A percentile compares a stretch with the other conserved stretches of the same genome.
Evolutionary conservation across 2,113 vertebrate species (phyloP).

Genomic region (Sturnira hondurensis): DNA sequence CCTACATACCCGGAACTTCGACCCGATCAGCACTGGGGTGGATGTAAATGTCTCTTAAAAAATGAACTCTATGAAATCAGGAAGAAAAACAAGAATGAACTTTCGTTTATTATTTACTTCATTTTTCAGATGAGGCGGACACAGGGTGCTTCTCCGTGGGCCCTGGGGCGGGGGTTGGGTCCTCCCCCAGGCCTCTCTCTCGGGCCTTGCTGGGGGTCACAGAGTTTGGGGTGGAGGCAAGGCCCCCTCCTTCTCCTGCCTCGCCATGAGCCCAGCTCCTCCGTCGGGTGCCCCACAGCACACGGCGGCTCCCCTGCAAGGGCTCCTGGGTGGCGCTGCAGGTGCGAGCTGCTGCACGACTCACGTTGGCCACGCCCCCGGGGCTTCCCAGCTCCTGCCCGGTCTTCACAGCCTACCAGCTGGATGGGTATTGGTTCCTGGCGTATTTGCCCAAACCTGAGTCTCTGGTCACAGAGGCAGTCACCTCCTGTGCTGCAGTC

Average conservation of each 20-base stretch:
- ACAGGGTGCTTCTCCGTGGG: rapidly evolving
- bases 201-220: not conserved
- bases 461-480: rapidly evolving
- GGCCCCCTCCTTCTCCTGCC: not conserved
- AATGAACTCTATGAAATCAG: not conserved
- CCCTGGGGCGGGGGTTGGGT: rapidly evolving
- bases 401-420: rapidly evolving
- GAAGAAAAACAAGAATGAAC: not conserved
- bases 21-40: not conserved
- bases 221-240: not conserved
- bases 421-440: rapidly evolving
- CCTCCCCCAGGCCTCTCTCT: rapidly evolving
- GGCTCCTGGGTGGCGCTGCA: rapidly evolving
- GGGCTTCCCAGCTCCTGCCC: rapidly evolving
- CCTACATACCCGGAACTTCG: not conserved
- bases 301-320: not conserved
- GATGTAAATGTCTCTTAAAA: not conserved
- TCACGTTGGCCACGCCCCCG: rapidly evolving
- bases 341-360: rapidly evolving
- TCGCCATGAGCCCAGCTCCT: not conserved
- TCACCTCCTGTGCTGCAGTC: not conserved
- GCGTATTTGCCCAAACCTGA: rapidly evolving
- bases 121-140: not conserved
- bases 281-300: not conserved
- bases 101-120: not conserved